Conservation (phyloP, 2,797 vertebrate genomes). For the Aeoliscus strigatus region DNA sequence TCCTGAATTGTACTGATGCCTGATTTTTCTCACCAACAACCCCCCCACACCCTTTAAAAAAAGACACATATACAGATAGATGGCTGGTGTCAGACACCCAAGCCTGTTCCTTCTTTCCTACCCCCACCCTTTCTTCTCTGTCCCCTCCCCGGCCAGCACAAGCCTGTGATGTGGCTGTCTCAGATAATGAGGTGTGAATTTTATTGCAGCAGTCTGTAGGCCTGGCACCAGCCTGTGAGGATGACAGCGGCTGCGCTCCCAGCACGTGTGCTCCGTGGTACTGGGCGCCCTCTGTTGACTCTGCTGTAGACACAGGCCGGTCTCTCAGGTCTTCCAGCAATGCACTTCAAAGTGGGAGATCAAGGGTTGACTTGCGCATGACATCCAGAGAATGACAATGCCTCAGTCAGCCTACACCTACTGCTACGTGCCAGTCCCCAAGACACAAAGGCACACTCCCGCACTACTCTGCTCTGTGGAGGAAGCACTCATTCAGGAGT, state of each 20-base stretch:
- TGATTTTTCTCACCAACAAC: constrained; percentile 53
- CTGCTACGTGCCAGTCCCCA: constrained; percentile 50
- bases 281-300: constrained; percentile 74
- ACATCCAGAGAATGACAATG: constrained; percentile 77
- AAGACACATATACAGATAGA: constrained; percentile 47
- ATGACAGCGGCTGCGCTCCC: constrained; percentile 5
- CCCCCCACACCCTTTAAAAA: constrained; percentile 26
- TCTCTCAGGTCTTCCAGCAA: constrained; percentile 35
- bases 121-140: constrained; percentile 51
- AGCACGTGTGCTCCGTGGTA: constrained; percentile 38
- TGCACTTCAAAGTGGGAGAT: constrained; percentile 80
- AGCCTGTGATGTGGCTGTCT: constrained; percentile 75
- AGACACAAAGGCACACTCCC: constrained; percentile 69
- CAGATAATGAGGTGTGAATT: constrained; percentile 81
- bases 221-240: constrained; percentile 68
- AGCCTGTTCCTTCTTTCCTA: constrained; percentile 28
- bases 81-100: constrained; percentile 48
- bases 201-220: constrained; percentile 70
- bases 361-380: constrained; percentile 77
- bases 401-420: constrained; percentile 63
- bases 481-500: constrained; percentile 53
- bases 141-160: constrained; percentile 62
- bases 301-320: background rate
- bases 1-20: constrained; percentile 47
- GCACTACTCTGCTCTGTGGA: constrained; percentile 48